Base-by-base conservation (phyloP, 2,888 invertebrate species). In the Cistogaster globosa region DNA sequence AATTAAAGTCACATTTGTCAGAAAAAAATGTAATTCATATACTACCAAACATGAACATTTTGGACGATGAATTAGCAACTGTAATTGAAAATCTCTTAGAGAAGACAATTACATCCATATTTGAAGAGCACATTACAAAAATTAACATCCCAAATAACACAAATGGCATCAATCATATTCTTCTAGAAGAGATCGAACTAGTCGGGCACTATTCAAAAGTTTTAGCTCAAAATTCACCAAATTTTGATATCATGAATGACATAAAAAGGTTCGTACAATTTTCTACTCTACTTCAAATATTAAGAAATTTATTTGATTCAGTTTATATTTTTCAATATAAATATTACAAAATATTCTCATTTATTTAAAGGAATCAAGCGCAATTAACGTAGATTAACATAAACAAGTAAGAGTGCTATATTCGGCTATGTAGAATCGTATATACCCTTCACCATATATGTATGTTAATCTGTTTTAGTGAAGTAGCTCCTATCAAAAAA, bases 21-120 rank as follows among this genome's bases (percentile, higher is more conserved):
- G 96, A 96, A 89, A 96, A 96, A 88, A 96, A 96, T 91, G 95
- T 96, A 87, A 95, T 94, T 89, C 94, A 94, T 81, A 93, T 95
- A 87, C 93, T 95, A 75, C 90, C 92, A 81, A 90, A 90, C 67
- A 89, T 90, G 87, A 91, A 91, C 82, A 90, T 91, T 42, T 87
- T 91, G 87, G 91, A 92, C 62, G 92, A 92, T n/a, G 92, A 92
- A 84, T 84, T 92, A 11, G 89, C 89, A 1, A 93, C 93, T 12
- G 95, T 96, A 88, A 94, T 97, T 86, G 94, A 94, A 74, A 94
- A 94, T 87, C 94, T 96, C 86, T 94, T 97, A 78, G 94, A 94
- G 87, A 94, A 95, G 79, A 94, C 96, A 89, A 94, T 97, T 57
- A 95, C 96, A 88, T 93, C 94, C 16, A 94, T 96, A 42, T 94